These are phyloP conservation scores for Enoplosus armatus DNA, from an alignment of 2,797 vertebrate species.

Conservation along the genomic window DNA sequence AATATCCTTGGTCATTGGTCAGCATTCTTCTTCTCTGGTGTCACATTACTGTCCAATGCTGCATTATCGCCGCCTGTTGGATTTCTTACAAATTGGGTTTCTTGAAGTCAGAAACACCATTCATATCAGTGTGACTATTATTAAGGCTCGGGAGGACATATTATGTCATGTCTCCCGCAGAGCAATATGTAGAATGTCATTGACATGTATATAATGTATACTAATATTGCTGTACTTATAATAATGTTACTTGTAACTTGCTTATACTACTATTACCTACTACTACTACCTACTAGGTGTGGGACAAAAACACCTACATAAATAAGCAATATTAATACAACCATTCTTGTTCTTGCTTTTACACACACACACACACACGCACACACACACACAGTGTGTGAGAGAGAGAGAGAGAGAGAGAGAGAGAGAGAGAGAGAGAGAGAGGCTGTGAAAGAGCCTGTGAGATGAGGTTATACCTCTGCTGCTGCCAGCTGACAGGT, in stretches of 20 bases:
- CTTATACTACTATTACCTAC: not conserved
- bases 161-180: not conserved
- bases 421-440: not conserved
- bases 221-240: not conserved
- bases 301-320: not conserved
- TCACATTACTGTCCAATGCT: rapidly evolving
- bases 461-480: constrained; percentile 33
- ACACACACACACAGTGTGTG: constrained; percentile 1
- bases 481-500: constrained; percentile 32
- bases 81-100: not conserved
- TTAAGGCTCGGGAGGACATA: not conserved
- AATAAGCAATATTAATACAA: not conserved
- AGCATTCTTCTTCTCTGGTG: constrained; percentile 53
- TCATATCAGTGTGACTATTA: not conserved
- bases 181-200: not conserved
- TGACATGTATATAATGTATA: not conserved
- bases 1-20: constrained; percentile 24
- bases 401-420: not conserved
- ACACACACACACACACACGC: not conserved
- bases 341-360: not conserved
- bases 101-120: not conserved
- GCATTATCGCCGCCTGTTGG: constrained; percentile 17
- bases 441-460: not conserved
- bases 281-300: not conserved
- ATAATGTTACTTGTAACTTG: not conserved